These are phyloP conservation scores for Chydorus sphaericus DNA, from an alignment of 2,888 invertebrate species.

Conservation along the genomic window DNA sequence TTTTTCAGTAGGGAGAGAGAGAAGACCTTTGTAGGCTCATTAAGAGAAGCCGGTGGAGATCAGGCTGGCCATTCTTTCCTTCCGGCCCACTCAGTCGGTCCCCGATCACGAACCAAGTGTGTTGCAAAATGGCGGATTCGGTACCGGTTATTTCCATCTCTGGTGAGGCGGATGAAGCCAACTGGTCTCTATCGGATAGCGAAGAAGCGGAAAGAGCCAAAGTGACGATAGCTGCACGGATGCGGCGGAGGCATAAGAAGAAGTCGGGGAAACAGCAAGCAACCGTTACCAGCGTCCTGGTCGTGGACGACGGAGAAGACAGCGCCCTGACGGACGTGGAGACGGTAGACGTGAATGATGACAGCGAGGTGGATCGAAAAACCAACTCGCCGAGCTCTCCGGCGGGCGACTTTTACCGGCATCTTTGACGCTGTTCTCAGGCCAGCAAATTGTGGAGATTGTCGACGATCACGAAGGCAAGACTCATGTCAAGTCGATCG, in stretches of 20 bases:
- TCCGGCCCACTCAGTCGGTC: too few relatives aligned
- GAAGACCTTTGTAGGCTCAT: too few relatives aligned
- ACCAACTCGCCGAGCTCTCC: not conserved
- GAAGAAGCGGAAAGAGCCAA: slow-evolving; percentile 10
- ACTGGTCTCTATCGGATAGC: slow-evolving; percentile 6
- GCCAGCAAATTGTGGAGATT: slow-evolving; percentile 18
- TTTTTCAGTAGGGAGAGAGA: too few relatives aligned
- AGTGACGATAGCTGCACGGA: not conserved
- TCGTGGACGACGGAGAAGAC: slow-evolving; percentile 13
- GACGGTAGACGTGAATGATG: slow-evolving; percentile 15
- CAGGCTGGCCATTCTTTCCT: too few relatives aligned
- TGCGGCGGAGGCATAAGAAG: slow-evolving; percentile 9
- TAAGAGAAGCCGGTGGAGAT: too few relatives aligned
- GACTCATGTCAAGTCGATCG: slow-evolving; percentile 11
- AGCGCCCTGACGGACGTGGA: slow-evolving; percentile 17
- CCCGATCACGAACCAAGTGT: too few relatives aligned
- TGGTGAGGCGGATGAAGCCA: slow-evolving; percentile 8
- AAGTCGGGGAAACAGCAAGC: not conserved
- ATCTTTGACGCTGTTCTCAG: not conserved
- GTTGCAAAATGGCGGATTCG: slow-evolving; percentile 1
- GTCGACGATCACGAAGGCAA: slow-evolving; percentile 14
- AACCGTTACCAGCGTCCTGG: not conserved
- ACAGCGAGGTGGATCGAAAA: not conserved
- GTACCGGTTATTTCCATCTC: slow-evolving; percentile 4
- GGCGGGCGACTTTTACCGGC: not conserved